Evolutionary conservation across 2,888 invertebrate genomes (phyloP), one percentile per base, ranked within the genome.

Genomic region (Agelastica alni): DNA sequence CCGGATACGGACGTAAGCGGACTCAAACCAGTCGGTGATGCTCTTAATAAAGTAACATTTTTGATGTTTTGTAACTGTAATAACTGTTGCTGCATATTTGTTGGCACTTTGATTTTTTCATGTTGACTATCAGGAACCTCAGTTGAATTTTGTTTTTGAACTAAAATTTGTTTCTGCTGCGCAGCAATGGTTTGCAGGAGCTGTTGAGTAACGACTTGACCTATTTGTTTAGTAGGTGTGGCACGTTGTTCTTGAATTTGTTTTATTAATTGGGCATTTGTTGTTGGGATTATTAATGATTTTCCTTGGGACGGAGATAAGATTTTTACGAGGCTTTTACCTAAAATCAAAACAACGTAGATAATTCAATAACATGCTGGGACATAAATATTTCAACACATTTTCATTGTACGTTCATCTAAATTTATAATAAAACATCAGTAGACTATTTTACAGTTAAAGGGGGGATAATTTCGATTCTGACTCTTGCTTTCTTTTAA

Each of bases 271-370:
- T 72, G 68, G n/a, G 75, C 64, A 56, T 77, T 76, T 7, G 75
- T 68, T 2, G 77, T 75, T 1, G 80, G 78, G 49, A 80, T 77
- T 60, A 81, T 80, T 6, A 81, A 72, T 0, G 79, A 77, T 61
- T 79, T 75, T 46, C 75, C 76, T 57, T 75, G 74, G 20, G 69
- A 68, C 1, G 76, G 71, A 5, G 77, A 72, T 42, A 78, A 66
- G 28, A 78, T 76, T 69, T 77, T 77, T 6, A 78, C 76, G 17
- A 76, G 57, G 53, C 70, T 70, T 59, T 76, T 77, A 12, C 59
- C 62, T 62, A 36, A 10, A 53, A 58, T 6, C n/a, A 16, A 6
- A 9, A n/a, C n/a, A n/a, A n/a, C n/a, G n/a, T n/a, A n/a, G n/a
- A n/a, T n/a, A n/a, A n/a, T n/a, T n/a, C n/a, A n/a, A n/a, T n/a